Base-by-base conservation (phyloP, 2,888 invertebrate genomes). In the Drosophila pseudotalamancana region DNA sequence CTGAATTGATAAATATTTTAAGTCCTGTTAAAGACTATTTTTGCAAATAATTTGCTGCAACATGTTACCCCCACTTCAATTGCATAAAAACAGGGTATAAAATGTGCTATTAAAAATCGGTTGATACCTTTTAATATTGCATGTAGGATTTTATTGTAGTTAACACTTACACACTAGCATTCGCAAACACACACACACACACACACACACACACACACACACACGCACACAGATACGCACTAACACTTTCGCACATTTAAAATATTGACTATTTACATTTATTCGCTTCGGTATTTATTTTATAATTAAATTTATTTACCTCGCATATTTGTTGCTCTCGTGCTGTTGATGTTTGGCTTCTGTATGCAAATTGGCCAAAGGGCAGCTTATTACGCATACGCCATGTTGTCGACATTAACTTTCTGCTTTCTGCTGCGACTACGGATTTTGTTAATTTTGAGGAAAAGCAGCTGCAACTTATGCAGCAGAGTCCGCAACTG, bases 361-460 rank as follows among this genome's bases (percentile, higher is more conserved):
- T 48, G 29, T 46, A 77, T 61, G 77, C 43, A 81, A 62, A 77
- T 81, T 46, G 62, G 12, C 29, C 12, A 35, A 34, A 16, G 56
- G 39, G 37, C 42, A 48, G 46, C 73, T 56, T 50, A 70, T 73
- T 80, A 67, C 74, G 73, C 68, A 76, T 77, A 77, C 76, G 76
- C 71, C 56, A 64, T 65, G 79, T 75, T 68, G 78, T 49, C 43
- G 16, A 49, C 29, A 66, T 63, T 74, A 59, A 65, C 29, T 63
- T 54, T 59, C 11, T 25, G 12, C 29, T 63, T 54, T 59, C 11
- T 25, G 12, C 60, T 6, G 16, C 37, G 14, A 40, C 35, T 54
- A 59, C 14, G 51, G 48, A 50, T 65, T 68, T 73, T 81, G 78
- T 84, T 84, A 84, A 80, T 80, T 80, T 72, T 60, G 40, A 56